phyloP scores from a whole-genome alignment of 2,888 invertebrate genomes.

The Galerucella calmariensis region DNA sequence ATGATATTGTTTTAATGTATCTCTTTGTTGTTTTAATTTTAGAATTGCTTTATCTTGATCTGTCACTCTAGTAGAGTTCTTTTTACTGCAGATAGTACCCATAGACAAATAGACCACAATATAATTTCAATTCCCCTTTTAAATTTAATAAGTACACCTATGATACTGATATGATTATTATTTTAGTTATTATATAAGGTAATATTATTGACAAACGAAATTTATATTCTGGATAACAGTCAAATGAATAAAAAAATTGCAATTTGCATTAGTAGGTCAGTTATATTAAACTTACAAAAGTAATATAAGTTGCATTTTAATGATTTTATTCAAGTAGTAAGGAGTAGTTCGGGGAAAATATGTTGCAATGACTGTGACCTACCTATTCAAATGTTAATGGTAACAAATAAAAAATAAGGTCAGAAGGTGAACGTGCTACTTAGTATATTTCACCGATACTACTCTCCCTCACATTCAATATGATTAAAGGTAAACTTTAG shows the following conservation, averaged over 20 bases:
- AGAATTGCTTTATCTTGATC: slow-evolving; percentile 95
- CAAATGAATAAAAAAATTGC: background rate
- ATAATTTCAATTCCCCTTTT: background rate
- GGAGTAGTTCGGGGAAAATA: background rate
- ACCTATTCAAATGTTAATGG: background rate
- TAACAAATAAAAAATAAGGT: slow-evolving; percentile 24
- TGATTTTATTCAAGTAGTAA: background rate
- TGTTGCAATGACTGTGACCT: slow-evolving; percentile 9
- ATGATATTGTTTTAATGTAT: slow-evolving; percentile 95
- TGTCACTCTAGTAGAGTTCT: slow-evolving; percentile 83
- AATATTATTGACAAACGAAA: background rate
- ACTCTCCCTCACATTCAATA: background rate
- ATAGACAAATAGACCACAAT: slow-evolving; percentile 64
- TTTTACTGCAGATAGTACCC: slow-evolving; percentile 88
- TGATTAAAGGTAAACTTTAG: background rate
- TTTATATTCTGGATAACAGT: background rate
- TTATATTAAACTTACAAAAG: background rate
- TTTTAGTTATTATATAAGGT: no score
- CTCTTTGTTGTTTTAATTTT: slow-evolving; percentile 96
- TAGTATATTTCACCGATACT: background rate
- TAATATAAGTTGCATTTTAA: background rate
- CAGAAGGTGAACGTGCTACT: slow-evolving; percentile 33
- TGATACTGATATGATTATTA: no score
- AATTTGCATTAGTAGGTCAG: slow-evolving; percentile 3
- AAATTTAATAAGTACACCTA: no score